These are phyloP conservation scores for Eupithecia subumbrata DNA, from an alignment of 2,888 invertebrate genomes.

Conservation along the genomic window DNA sequence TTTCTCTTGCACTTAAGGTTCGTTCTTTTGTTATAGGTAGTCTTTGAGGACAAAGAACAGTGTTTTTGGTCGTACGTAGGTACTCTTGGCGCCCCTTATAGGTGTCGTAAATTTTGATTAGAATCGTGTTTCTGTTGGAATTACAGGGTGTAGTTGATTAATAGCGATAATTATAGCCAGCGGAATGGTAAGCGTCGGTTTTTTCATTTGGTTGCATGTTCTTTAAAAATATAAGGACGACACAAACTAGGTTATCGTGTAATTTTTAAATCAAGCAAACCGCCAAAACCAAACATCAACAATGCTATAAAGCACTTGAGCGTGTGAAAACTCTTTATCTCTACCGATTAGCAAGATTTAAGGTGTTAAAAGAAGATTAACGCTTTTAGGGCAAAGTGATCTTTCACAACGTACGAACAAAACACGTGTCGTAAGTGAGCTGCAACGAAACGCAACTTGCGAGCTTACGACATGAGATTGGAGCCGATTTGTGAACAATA, in stretches of 20 bases:
- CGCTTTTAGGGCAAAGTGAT: conserved; percentile 24
- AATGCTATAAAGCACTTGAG: background rate
- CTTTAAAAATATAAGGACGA: background rate
- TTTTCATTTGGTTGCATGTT: background rate
- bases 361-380: conserved; percentile 28
- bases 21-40: conserved; percentile 1
- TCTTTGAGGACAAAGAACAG: background rate
- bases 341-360: conserved; percentile 14
- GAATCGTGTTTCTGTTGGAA: conserved; percentile 4
- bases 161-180: background rate
- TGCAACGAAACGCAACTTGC: conserved; percentile 31
- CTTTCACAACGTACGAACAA: conserved; percentile 35
- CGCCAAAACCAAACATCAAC: background rate
- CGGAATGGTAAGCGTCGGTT: background rate
- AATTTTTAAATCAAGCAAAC: background rate
- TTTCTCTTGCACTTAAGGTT: conserved; percentile 9
- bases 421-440: conserved; percentile 38
- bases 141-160: background rate
- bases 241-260: background rate
- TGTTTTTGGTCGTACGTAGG: background rate
- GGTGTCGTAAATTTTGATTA: conserved; percentile 9
- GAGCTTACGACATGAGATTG: conserved; percentile 31
- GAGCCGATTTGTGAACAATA: conserved; percentile 33
- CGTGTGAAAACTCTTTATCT: conserved; percentile 24
- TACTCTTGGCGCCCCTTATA: background rate